Conservation (phyloP, 1,140 invertebrate species). For the Calycopis cecrops region DNA sequence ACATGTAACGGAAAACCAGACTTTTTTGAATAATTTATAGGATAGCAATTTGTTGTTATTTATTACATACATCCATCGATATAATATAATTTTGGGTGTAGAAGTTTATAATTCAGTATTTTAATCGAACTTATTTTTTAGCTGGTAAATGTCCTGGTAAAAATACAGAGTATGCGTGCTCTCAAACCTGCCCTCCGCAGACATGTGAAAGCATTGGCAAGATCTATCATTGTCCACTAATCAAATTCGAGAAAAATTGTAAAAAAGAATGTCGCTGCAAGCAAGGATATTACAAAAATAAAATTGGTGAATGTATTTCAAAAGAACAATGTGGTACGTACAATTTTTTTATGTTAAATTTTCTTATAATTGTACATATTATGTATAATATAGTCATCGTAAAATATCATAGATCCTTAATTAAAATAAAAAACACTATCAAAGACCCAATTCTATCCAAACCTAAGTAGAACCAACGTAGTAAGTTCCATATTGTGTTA, state of each 20-base stretch:
- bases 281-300: conserved; percentile 29
- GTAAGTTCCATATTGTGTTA: too few species aligned
- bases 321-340: conserved; percentile 30
- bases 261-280: conserved; percentile 23
- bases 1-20: too few species aligned
- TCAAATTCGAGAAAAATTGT: neutral
- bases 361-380: neutral
- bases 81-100: too few species aligned
- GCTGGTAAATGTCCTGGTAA: conserved; percentile 10
- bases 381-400: too few species aligned
- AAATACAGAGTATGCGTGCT: conserved; percentile 23
- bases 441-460: too few species aligned
- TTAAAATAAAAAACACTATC: too few species aligned
- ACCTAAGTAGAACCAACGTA: too few species aligned
- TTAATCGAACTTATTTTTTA: neutral
- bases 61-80: too few species aligned
- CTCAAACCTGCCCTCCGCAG: conserved; percentile 20
- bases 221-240: conserved; percentile 18
- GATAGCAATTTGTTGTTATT: too few species aligned
- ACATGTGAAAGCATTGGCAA: conserved; percentile 25
- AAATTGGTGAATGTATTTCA: conserved; percentile 29
- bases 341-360: neutral
- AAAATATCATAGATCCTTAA: too few species aligned
- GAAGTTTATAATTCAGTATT: neutral
- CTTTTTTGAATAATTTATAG: too few species aligned